A percentile compares a stretch with the other conserved stretches of the same genome.
Evolutionary conservation across 2,888 invertebrate genomes (phyloP).

Genomic region (Cheilosia grossa): DNA sequence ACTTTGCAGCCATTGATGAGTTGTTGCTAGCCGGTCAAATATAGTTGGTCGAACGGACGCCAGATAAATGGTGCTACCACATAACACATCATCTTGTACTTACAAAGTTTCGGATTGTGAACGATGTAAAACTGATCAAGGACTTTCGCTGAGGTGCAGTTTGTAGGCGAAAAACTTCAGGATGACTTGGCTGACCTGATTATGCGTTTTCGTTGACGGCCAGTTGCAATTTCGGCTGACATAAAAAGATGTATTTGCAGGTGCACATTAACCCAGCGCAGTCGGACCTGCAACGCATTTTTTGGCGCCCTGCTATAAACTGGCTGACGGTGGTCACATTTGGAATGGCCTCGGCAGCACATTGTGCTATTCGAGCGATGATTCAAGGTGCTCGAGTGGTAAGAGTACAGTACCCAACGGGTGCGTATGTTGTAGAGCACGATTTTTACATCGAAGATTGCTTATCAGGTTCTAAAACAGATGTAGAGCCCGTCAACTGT

Average conservation of each 20-base stretch:
- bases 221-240: constrained; percentile 26
- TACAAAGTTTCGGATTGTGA: constrained; percentile 9
- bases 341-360: constrained; percentile 48
- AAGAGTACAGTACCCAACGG: constrained; percentile 13
- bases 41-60: no score
- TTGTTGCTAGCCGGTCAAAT: no score
- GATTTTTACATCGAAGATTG: constrained; percentile 46
- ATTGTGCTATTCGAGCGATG: constrained; percentile 34
- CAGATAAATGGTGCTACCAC: neutral
- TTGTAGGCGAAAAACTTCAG: no score
- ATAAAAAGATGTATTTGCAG: constrained; percentile 42
- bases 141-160: neutral
- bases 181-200: no score
- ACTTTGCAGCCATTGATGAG: no score
- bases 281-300: constrained; percentile 37
- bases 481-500: constrained; percentile 10
- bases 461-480: constrained; percentile 19
- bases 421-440: constrained; percentile 9
- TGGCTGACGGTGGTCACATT: constrained; percentile 35
- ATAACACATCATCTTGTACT: constrained; percentile 5
- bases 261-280: constrained; percentile 13
- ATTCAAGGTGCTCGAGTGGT: constrained; percentile 7
- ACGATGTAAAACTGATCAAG: neutral
- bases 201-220: no score
- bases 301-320: constrained; percentile 24